phyloP scores from a whole-genome alignment of 2,888 invertebrate species.

The Tachystola acroxantha region DNA sequence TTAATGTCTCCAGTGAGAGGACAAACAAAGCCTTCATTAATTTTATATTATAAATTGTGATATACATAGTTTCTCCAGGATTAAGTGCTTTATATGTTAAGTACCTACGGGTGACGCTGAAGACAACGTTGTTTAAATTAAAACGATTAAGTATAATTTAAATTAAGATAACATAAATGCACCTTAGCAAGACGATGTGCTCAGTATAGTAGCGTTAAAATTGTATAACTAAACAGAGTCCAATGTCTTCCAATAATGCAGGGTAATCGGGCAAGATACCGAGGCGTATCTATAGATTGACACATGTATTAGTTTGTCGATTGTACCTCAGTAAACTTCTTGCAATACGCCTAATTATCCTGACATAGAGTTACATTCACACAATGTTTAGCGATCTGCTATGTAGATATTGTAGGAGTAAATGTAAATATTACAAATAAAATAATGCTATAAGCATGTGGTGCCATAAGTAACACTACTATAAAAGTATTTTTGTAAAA shows the following conservation, averaged over 20 bases:
- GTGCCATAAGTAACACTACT: conserved; percentile 73
- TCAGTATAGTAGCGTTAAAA: conserved; percentile 8
- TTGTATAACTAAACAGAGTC: conserved; percentile 26
- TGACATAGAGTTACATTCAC: conserved; percentile 18
- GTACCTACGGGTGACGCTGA: conserved; percentile 52
- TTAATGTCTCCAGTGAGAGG: conserved; percentile 54
- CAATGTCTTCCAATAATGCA: conserved; percentile 49
- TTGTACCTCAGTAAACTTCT: conserved; percentile 13
- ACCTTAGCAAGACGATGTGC: conserved; percentile 2
- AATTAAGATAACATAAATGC: background rate
- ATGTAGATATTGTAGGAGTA: conserved; percentile 33
- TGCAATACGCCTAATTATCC: conserved; percentile 24
- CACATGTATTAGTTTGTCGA: conserved; percentile 24
- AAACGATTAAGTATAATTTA: background rate
- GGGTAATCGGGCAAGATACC: conserved; percentile 25
- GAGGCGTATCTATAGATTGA: conserved; percentile 12
- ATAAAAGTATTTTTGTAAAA: conserved; percentile 52
- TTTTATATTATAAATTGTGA: conserved; percentile 59
- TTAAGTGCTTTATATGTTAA: conserved; percentile 33
- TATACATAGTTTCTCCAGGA: conserved; percentile 64
- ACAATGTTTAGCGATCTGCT: conserved; percentile 32
- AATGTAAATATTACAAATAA: conserved; percentile 39
- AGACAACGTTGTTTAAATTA: conserved; percentile 6
- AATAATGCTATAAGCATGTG: conserved; percentile 69
- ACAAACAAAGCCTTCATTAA: conserved; percentile 42